A percentile compares a stretch with the other conserved stretches of the same genome.
Evolutionary conservation across 2,888 invertebrate species (phyloP).

Genomic region (Shargacucullia verbasci): DNA sequence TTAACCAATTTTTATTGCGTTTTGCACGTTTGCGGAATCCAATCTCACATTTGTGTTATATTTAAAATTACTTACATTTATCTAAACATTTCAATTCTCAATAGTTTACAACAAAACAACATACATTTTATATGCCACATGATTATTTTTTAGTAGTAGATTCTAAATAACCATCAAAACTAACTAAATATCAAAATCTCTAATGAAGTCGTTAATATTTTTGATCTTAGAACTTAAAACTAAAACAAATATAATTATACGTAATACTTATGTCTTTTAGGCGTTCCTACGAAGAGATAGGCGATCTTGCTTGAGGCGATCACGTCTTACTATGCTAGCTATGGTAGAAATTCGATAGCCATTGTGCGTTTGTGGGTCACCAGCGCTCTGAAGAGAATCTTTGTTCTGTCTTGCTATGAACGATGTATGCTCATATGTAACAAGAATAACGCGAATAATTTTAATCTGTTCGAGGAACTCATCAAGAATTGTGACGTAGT

Average conservation of each 20-base stretch:
- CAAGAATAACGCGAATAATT: slow-evolving; percentile 15
- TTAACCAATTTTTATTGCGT: slow-evolving; percentile 9
- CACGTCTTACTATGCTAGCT: slow-evolving; percentile 72
- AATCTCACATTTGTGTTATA: slow-evolving; percentile 1
- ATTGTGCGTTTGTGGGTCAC: slow-evolving; percentile 80
- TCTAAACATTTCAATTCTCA: too few species aligned
- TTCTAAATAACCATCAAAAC: background rate
- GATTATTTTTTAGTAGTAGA: background rate
- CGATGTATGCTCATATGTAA: slow-evolving; percentile 20
- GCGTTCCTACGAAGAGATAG: slow-evolving; percentile 64
- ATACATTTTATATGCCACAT: background rate
- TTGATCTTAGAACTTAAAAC: too few species aligned
- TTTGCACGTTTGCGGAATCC: slow-evolving; percentile 24
- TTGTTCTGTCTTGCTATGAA: slow-evolving; percentile 57
- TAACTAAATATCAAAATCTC: background rate
- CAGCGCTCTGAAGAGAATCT: slow-evolving; percentile 59
- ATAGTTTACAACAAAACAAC: background rate
- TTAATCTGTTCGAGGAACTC: slow-evolving; percentile 24
- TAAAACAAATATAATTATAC: too few species aligned
- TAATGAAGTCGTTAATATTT: too few species aligned
- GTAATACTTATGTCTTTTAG: too few species aligned
- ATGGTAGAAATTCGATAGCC: slow-evolving; percentile 79
- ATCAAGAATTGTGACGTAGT: slow-evolving; percentile 4
- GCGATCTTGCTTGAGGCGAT: slow-evolving; percentile 69
- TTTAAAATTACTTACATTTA: background rate